phyloP scores from a whole-genome alignment of 2,113 vertebrate species.

The Strigops habroptila region DNA sequence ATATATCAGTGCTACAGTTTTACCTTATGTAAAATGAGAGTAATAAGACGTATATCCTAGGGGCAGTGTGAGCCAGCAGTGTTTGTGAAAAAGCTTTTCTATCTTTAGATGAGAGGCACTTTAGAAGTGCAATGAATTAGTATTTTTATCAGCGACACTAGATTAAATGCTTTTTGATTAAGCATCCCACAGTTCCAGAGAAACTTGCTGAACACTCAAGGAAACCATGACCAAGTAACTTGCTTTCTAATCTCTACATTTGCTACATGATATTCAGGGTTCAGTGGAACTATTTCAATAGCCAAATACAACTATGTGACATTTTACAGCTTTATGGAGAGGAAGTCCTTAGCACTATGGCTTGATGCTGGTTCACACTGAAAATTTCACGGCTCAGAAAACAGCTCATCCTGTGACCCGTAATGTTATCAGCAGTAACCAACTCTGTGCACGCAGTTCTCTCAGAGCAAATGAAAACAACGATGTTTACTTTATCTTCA shows the following conservation, averaged over 20 bases:
- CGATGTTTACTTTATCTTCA: background rate
- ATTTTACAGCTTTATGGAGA: background rate
- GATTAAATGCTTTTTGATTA: background rate
- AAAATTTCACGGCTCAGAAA: background rate
- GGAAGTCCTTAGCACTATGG: background rate
- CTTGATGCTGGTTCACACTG: background rate
- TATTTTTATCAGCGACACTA: background rate
- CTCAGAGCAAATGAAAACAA: background rate
- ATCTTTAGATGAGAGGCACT: background rate
- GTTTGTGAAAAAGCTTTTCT: background rate
- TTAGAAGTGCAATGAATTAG: background rate
- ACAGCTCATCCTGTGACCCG: background rate
- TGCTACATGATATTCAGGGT: background rate
- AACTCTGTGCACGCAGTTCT: background rate
- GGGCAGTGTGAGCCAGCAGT: background rate
- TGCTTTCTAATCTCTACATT: background rate
- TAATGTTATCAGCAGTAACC: background rate
- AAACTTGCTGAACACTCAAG: background rate
- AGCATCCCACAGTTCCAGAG: background rate
- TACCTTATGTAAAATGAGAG: background rate
- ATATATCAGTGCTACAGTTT: background rate
- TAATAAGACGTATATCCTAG: background rate
- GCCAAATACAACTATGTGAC: background rate
- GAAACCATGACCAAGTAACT: background rate
- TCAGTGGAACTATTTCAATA: background rate